Base-by-base conservation (phyloP, 1,140 invertebrate genomes). In the Parasteatoda tepidariorum region DNA sequence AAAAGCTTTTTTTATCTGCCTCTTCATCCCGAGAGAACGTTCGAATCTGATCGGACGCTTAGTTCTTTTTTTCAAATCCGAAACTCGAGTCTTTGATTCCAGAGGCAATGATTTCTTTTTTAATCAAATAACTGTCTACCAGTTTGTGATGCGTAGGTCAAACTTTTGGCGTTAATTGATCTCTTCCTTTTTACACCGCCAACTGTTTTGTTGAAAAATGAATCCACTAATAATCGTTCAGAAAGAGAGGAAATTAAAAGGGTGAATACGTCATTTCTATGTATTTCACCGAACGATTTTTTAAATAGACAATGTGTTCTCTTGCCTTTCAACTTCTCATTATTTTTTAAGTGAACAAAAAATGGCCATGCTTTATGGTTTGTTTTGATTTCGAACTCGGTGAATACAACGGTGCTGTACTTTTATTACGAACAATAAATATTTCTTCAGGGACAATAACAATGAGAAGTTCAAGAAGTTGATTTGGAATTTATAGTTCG, bases 1-100 rank as follows among this genome's bases (percentile, higher is more conserved):
- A 24, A 28, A 26, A 24, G 22, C 33, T 38, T 68, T 68, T 59
- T 59, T 68, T 68, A 24, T 38, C n/a, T 24, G 34, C 66, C 66
- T n/a, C 33, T n/a, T n/a, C n/a, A n/a, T n/a, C n/a, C n/a, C n/a
- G n/a, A n/a, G 41, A 48, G 18, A 31, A 34, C 34, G 62, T 33
- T 66, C 62, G 22, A 28, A 66, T 22, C 26, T 30, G n/a, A n/a
- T n/a, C n/a, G n/a, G n/a, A n/a, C n/a, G n/a, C n/a, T n/a, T n/a
- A n/a, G n/a, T n/a, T n/a, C n/a, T n/a, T n/a, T n/a, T n/a, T n/a
- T n/a, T n/a, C n/a, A n/a, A n/a, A n/a, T n/a, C n/a, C n/a, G n/a
- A n/a, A n/a, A n/a, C n/a, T n/a, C n/a, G n/a, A n/a, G n/a, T n/a
- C n/a, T n/a, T n/a, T n/a, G n/a, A n/a, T n/a, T n/a, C n/a, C n/a